These are phyloP conservation scores for Aphelocoma californica DNA, from an alignment of 2,797 vertebrate species.

Conservation along the genomic window DNA sequence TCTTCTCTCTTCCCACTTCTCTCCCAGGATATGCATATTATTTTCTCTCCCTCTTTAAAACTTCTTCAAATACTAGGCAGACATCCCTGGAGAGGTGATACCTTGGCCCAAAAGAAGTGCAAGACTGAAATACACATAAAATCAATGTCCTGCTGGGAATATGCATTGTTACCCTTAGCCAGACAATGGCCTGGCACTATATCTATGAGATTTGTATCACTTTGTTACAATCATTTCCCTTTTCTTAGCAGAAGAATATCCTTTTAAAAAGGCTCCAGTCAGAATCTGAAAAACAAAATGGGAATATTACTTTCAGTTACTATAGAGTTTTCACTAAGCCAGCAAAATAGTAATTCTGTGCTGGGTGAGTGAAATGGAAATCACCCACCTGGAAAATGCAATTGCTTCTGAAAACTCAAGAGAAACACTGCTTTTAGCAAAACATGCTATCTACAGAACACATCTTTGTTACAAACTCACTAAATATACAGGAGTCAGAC, in stretches of 20 bases:
- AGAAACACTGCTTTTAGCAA: background rate
- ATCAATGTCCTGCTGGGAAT: background rate
- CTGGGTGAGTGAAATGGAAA: background rate
- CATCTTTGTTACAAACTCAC: background rate
- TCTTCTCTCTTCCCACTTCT: background rate
- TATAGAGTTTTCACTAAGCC: background rate
- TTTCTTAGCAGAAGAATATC: background rate
- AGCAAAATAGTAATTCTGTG: background rate
- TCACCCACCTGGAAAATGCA: background rate
- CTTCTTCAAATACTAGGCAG: conserved; percentile 33
- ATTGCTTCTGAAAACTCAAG: background rate
- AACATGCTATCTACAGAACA: background rate
- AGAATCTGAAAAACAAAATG: background rate
- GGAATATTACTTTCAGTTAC: background rate
- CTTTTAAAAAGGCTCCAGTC: background rate
- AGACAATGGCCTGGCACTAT: background rate
- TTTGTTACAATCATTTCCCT: background rate
- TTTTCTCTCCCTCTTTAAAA: background rate
- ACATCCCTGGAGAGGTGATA: background rate
- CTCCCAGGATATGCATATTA: background rate
- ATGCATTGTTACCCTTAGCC: background rate
- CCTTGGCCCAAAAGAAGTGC: background rate
- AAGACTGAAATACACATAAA: conserved; percentile 2
- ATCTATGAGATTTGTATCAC: background rate
- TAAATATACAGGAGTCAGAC: background rate